Conservation (phyloP, 2,888 invertebrate species). For the Hypsopygia costalis region DNA sequence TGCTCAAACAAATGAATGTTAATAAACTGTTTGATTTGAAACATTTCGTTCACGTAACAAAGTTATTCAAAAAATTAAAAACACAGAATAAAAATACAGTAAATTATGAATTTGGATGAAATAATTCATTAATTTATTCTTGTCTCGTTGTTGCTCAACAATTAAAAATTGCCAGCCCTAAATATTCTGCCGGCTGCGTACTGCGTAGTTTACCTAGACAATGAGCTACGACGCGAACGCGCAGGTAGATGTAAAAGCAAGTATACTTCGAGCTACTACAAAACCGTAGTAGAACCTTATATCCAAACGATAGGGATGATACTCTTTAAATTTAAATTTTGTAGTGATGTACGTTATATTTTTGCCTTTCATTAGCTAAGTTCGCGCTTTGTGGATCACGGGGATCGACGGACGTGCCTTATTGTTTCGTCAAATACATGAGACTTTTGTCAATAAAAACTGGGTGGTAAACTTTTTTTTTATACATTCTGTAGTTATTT, state of each 20-base stretch:
- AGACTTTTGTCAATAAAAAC: slow-evolving; percentile 71
- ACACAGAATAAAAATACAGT: no score
- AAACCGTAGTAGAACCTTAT: slow-evolving; percentile 23
- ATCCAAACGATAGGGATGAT: slow-evolving; percentile 19
- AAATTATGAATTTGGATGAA: no score
- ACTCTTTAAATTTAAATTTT: slow-evolving; percentile 22
- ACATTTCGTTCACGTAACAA: no score
- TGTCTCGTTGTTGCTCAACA: no score
- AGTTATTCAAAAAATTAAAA: no score
- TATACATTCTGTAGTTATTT: slow-evolving; percentile 13
- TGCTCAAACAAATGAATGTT: no score
- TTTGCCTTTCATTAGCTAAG: slow-evolving; percentile 77
- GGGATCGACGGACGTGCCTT: slow-evolving; percentile 67
- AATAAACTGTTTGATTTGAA: no score
- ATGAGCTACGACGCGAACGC: slow-evolving; percentile 60
- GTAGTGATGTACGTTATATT: slow-evolving; percentile 64
- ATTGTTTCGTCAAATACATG: slow-evolving; percentile 75
- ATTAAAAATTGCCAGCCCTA: slow-evolving; percentile 55
- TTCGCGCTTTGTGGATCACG: slow-evolving; percentile 77
- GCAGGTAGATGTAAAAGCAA: slow-evolving; percentile 67
- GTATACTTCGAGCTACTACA: slow-evolving; percentile 19
- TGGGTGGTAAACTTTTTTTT: slow-evolving; percentile 57
- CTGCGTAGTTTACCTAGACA: slow-evolving; percentile 74
- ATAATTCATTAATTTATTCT: no score
- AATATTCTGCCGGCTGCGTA: slow-evolving; percentile 65